phyloP scores from a whole-genome alignment of 2,888 invertebrate genomes.

The Oscheius sp. region DNA sequence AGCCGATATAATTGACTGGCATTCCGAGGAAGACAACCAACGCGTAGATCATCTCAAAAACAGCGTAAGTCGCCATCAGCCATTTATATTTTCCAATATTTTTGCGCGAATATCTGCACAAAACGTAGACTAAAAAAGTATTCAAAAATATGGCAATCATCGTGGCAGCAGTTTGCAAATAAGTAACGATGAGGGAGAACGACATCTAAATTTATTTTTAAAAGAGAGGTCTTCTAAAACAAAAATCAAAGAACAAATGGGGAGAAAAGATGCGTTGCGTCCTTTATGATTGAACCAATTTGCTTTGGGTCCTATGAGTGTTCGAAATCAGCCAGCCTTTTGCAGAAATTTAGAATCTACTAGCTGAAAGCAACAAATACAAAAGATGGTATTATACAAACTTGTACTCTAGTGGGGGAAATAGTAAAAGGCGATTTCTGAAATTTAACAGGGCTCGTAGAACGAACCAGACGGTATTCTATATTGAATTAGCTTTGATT shows the following conservation, averaged over 20 bases:
- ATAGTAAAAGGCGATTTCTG: too few species aligned
- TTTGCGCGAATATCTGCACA: not conserved
- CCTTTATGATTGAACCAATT: not conserved
- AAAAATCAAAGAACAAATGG: not conserved
- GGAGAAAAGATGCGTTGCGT: not conserved
- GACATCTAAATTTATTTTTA: too few species aligned
- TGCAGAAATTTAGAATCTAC: too few species aligned
- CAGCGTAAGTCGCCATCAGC: not conserved
- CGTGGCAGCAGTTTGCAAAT: not conserved
- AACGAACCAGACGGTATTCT: too few species aligned
- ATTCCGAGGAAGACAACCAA: slow-evolving; percentile 16
- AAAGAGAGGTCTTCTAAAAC: too few species aligned
- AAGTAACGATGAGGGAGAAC: slow-evolving; percentile 12
- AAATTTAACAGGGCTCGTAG: too few species aligned
- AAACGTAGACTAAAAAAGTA: not conserved
- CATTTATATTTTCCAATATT: slow-evolving; percentile 1
- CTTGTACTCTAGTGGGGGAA: too few species aligned
- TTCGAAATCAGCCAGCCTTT: too few species aligned
- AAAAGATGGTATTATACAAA: too few species aligned
- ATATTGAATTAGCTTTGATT: too few species aligned
- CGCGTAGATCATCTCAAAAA: slow-evolving; percentile 10
- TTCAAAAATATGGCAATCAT: not conserved
- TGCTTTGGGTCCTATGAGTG: too few species aligned
- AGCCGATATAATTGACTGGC: slow-evolving; percentile 17
- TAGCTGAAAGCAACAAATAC: too few species aligned